Conservation (phyloP, 2,888 invertebrate species). For the Meteorus colon region DNA sequence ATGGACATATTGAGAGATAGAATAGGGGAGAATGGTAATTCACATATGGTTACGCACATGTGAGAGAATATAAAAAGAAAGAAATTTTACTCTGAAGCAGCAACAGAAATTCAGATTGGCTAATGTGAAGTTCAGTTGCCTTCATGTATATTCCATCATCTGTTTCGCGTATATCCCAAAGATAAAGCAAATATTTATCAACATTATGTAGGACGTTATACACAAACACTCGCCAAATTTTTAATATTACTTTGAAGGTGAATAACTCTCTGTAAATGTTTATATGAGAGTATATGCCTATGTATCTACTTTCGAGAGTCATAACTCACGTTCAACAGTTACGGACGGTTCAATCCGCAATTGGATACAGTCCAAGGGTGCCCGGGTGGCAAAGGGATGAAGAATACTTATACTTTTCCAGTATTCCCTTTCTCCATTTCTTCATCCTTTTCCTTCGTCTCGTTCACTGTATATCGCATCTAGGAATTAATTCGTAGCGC, state of each 20-base stretch:
- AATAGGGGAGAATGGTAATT: neutral
- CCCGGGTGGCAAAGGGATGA: constrained; percentile 35
- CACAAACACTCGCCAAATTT: neutral
- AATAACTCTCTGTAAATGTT: neutral
- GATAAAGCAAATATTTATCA: constrained; percentile 33
- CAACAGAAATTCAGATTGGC: constrained; percentile 26
- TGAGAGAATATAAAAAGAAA: neutral
- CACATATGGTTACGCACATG: constrained; percentile 22
- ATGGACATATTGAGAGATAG: constrained; percentile 14
- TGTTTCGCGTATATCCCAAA: constrained; percentile 22
- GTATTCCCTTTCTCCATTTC: neutral
- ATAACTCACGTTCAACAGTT: constrained; percentile 70
- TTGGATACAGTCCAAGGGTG: constrained; percentile 66
- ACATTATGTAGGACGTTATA: neutral
- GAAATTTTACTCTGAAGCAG: constrained; percentile 1
- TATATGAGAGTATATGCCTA: constrained; percentile 1
- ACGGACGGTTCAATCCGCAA: constrained; percentile 67
- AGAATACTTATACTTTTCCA: constrained; percentile 1
- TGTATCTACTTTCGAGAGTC: constrained; percentile 49
- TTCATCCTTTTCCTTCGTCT: neutral
- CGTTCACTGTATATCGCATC: neutral
- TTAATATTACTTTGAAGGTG: neutral
- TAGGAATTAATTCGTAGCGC: constrained; percentile 59
- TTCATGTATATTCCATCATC: neutral
- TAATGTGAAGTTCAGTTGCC: constrained; percentile 14